Percentiles rank a stretch among this genome's conserved stretches.
phyloP scores from a whole-genome alignment of 2,888 invertebrate genomes.

The Neria commutata region DNA sequence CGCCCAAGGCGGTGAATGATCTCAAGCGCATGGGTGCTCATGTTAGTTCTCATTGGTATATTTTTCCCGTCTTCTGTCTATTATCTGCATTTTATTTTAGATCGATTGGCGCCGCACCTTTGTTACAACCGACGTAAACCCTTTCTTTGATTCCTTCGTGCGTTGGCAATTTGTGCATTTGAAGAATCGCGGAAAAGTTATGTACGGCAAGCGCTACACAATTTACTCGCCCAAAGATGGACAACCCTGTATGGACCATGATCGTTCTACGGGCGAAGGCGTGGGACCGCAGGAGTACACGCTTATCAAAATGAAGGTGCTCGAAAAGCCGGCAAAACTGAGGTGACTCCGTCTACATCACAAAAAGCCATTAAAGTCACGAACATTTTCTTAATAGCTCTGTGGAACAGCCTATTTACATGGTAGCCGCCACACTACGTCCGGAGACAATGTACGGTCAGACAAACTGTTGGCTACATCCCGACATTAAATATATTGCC shows the following conservation, averaged over 20 bases:
- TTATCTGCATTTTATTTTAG: slow-evolving; percentile 62
- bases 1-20: slow-evolving; percentile 86
- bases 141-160: slow-evolving; percentile 97
- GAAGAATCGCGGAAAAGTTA: slow-evolving; percentile 84
- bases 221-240: slow-evolving; percentile 95
- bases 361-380: background rate
- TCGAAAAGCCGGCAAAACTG: slow-evolving; percentile 66
- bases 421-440: slow-evolving; percentile 96
- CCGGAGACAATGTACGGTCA: slow-evolving; percentile 99
- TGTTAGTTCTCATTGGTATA: slow-evolving; percentile 65
- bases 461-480: slow-evolving; percentile 98
- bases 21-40: slow-evolving; percentile 88
- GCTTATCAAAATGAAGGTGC: slow-evolving; percentile 88
- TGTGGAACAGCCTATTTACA: slow-evolving; percentile 52
- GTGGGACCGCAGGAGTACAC: slow-evolving; percentile 99
- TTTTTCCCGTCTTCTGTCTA: background rate
- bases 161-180: slow-evolving; percentile 94
- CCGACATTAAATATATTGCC: slow-evolving; percentile 92
- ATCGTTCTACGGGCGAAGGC: slow-evolving; percentile 93
- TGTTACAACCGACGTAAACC: slow-evolving; percentile 97
- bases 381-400: slow-evolving; percentile 33
- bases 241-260: slow-evolving; percentile 99
- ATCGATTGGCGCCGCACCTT: slow-evolving; percentile 98
- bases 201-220: slow-evolving; percentile 96
- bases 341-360: slow-evolving; percentile 62